Conservation (phyloP, 2,113 vertebrate species). For the Ophiodon elongatus region DNA sequence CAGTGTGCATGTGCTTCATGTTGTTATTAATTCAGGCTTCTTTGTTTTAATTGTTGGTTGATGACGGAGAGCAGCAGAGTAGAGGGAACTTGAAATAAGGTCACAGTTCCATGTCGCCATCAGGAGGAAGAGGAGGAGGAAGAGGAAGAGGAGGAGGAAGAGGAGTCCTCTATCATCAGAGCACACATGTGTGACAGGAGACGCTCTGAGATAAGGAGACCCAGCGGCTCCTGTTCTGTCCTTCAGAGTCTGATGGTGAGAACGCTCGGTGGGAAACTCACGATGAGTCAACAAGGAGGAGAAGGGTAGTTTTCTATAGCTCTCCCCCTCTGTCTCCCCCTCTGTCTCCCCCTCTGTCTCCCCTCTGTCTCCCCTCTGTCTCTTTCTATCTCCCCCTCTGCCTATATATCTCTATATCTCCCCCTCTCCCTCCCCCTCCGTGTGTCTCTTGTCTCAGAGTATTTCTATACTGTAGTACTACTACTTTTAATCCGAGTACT, state of each 20-base stretch:
- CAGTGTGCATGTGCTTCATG: too few species aligned
- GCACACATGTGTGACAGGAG: slow-evolving; percentile 58
- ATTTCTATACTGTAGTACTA: neutral
- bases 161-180: slow-evolving; percentile 47
- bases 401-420: too few species aligned
- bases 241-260: neutral
- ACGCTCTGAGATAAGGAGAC: slow-evolving; percentile 65
- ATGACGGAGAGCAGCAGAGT: neutral
- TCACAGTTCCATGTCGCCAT: neutral
- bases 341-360: too few species aligned
- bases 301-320: too few species aligned
- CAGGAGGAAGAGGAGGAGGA: neutral
- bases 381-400: too few species aligned
- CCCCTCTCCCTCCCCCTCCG: too few species aligned
- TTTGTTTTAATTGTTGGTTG: neutral
- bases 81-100: neutral
- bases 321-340: too few species aligned
- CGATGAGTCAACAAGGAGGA: slow-evolving; percentile 23
- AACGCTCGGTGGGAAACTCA: slow-evolving; percentile 46
- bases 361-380: too few species aligned
- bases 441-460: neutral
- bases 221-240: slow-evolving; percentile 26
- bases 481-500: neutral
- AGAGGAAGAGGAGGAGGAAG: neutral
- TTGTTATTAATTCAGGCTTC: neutral